These are phyloP conservation scores for Cancer borealis DNA, from an alignment of 2,888 invertebrate species.

Conservation along the genomic window DNA sequence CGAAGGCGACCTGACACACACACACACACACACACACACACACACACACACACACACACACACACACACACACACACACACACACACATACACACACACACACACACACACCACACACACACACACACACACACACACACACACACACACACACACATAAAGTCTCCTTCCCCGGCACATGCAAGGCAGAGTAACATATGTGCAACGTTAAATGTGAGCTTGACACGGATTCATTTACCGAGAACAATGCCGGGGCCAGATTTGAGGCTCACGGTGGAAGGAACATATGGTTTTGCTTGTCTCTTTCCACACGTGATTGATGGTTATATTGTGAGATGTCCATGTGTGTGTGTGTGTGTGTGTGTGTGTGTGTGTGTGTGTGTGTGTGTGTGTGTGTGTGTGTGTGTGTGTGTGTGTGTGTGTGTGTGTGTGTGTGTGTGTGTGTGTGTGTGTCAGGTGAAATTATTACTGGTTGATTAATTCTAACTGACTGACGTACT, in stretches of 20 bases:
- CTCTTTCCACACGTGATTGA: background rate
- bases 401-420: background rate
- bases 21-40: background rate
- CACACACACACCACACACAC: too few relatives aligned
- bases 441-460: background rate
- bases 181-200: constrained; percentile 3
- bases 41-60: constrained; percentile 2
- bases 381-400: background rate
- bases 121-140: background rate
- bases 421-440: background rate
- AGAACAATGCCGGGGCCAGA: constrained; percentile 8
- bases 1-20: background rate
- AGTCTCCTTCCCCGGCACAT: background rate
- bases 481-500: background rate
- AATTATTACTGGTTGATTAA: background rate
- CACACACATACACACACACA: background rate
- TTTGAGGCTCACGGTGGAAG: background rate
- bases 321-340: background rate
- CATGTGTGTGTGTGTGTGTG: background rate
- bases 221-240: background rate
- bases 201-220: background rate
- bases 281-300: background rate
- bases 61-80: constrained; percentile 6
- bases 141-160: background rate
- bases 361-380: background rate